Evolutionary conservation across 2,888 invertebrate genomes (phyloP), one percentile per base, ranked within the genome.

Genomic region (Philaethria dido): DNA sequence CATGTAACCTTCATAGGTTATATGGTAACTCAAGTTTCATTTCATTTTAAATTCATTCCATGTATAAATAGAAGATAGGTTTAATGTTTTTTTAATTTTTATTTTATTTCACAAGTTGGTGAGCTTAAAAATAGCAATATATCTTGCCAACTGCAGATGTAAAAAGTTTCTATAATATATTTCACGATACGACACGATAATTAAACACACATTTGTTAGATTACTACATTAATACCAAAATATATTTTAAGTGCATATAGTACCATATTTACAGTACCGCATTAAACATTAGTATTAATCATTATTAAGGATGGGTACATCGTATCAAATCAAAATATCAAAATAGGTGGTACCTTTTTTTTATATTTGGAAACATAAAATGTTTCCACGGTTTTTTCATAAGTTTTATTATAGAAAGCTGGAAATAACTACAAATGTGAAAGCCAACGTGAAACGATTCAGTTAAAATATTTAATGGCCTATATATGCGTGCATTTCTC

Each of bases 401-500:
- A 6, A 29, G 29, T 29, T 29, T 54, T 63, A 20, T 45, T 33
- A 22, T 36, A 55, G 18, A 55, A 20, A 36, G 18, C 36, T 55
- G 20, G 18, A 55, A 39, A 50, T n/a, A 55, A 55, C 33, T 36
- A 18, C 2, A 36, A 36, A 33, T 18, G 14, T 36, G 20, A 55
- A 55, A 55, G 2, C 60, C 25, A 39, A 42, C 42, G 25, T 16
- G 62, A 39, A 39, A 39, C 25, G 14, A 44, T 61, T 52, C 50
- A 16, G 33, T 8, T 62, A 42, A 52, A 62, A 62, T 62, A 22
- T 57, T 57, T 39, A 39, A 39, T 79, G 87, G 75, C 85, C 87
- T 83, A 87, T 78, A 81, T 86, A 75, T 44, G 65, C 65, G 72
- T 73, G 72, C 73, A 71, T 75, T 77, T 79, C 78, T 73, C 77